Percentiles rank a stretch among this genome's conserved stretches.
phyloP scores from a whole-genome alignment of 2,797 vertebrate genomes.

The Microctenopoma steveboyesi region DNA sequence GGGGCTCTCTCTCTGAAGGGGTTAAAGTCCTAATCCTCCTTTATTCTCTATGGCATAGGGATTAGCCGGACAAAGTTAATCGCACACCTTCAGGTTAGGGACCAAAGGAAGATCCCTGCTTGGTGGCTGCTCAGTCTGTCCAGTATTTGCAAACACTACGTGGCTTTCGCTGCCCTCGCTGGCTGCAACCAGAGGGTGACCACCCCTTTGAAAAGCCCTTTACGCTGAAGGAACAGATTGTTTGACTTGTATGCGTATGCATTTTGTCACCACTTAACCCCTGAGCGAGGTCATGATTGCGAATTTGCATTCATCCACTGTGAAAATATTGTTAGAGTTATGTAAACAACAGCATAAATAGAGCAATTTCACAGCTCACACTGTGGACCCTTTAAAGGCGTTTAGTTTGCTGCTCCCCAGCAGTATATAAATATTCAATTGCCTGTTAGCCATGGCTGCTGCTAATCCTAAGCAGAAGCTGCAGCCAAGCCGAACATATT shows the following conservation, averaged over 20 bases:
- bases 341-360: conserved; percentile 62
- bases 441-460: conserved; percentile 69
- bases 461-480: conserved; percentile 66
- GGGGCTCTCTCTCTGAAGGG: conserved; percentile 64
- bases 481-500: conserved; percentile 69
- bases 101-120: conserved; percentile 48
- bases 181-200: conserved; percentile 44
- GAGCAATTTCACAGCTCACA: conserved; percentile 55
- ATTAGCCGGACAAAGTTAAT: conserved; percentile 77
- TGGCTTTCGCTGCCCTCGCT: conserved; percentile 30
- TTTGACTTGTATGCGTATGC: conserved; percentile 54
- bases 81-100: conserved; percentile 71
- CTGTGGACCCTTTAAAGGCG: conserved; percentile 60
- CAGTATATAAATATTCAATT: conserved; percentile 77
- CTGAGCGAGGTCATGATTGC: conserved; percentile 36
- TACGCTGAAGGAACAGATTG: conserved; percentile 53
- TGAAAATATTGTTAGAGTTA: conserved; percentile 54
- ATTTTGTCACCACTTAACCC: conserved; percentile 71
- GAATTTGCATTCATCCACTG: conserved; percentile 62
- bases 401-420: conserved; percentile 59
- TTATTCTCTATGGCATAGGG: conserved; percentile 78
- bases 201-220: conserved; percentile 57
- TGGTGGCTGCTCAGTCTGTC: conserved; percentile 35
- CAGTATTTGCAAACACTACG: conserved; percentile 59
- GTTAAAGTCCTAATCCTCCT: conserved; percentile 83